Percentiles rank a stretch among this genome's conserved stretches.
These are phyloP conservation scores for Endomychus coccineus DNA, from an alignment of 2,888 invertebrate species.

Conservation along the genomic window DNA sequence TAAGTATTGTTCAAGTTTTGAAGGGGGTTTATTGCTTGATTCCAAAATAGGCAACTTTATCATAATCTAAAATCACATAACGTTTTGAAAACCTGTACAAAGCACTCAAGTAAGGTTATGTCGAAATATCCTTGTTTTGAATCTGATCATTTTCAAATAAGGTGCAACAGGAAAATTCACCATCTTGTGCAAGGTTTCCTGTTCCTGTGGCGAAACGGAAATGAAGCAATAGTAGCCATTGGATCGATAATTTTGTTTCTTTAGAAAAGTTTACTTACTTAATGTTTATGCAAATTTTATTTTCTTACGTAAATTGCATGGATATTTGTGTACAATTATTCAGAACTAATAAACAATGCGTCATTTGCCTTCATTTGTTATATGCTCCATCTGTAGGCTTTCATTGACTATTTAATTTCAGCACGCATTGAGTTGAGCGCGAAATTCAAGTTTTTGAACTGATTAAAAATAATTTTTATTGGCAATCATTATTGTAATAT, in stretches of 20 bases:
- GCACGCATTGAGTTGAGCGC: slow-evolving; percentile 1
- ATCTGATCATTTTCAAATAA: slow-evolving; percentile 19
- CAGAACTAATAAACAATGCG: slow-evolving; percentile 4
- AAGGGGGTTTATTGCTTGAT: slow-evolving; percentile 1
- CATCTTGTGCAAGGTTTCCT: slow-evolving; percentile 52
- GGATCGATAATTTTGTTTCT: slow-evolving; percentile 26
- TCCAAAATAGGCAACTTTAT: slow-evolving; percentile 21
- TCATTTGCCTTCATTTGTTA: slow-evolving; percentile 8
- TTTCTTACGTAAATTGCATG: not conserved
- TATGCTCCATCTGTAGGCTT: slow-evolving; percentile 3
- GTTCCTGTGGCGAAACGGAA: slow-evolving; percentile 52
- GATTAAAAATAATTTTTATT: not conserved
- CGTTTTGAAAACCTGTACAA: slow-evolving; percentile 8
- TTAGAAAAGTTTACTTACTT: slow-evolving; percentile 5
- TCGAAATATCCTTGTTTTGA: slow-evolving; percentile 13
- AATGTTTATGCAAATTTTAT: not conserved
- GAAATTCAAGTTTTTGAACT: slow-evolving; percentile 6
- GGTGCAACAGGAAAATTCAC: slow-evolving; percentile 43
- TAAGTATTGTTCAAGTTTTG: not conserved
- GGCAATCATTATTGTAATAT: no score
- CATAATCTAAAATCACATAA: slow-evolving; percentile 29
- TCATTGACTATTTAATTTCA: no score
- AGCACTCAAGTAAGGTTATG: slow-evolving; percentile 5
- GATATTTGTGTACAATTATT: not conserved
- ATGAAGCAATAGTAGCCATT: slow-evolving; percentile 33